Percentiles rank a stretch among this genome's conserved stretches.
Conservation (phyloP, 2,888 invertebrate genomes). For the Drosophila setosimentum region DNA sequence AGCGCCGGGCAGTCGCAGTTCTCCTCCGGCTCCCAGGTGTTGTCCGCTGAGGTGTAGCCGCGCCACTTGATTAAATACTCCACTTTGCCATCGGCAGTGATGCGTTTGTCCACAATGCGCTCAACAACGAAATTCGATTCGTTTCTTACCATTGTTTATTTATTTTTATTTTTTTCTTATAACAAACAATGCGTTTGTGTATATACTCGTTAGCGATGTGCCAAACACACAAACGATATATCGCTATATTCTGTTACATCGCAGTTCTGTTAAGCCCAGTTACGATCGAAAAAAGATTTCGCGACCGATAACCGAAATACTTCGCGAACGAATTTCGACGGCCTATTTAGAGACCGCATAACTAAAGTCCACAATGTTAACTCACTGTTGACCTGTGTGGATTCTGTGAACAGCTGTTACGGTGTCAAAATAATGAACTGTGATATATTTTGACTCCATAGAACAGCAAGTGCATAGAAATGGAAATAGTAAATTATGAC, state of each 20-base stretch:
- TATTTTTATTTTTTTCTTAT: constrained; percentile 7
- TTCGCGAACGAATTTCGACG: not conserved
- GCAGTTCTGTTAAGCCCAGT: constrained; percentile 1
- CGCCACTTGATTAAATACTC: constrained; percentile 92
- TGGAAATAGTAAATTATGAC: not conserved
- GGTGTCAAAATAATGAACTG: not conserved
- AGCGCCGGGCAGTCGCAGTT: constrained; percentile 96
- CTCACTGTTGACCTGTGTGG: not conserved
- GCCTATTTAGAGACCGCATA: not conserved
- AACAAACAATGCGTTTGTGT: constrained; percentile 7
- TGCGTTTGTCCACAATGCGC: constrained; percentile 94
- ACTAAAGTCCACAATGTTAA: not conserved
- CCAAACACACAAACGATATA: not conserved
- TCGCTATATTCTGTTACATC: constrained; percentile 2
- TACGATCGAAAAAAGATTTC: not conserved
- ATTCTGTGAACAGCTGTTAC: not conserved
- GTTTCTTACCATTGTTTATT: constrained; percentile 77
- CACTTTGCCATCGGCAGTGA: constrained; percentile 88
- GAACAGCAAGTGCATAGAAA: not conserved
- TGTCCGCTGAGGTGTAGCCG: constrained; percentile 93
- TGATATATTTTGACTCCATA: not conserved
- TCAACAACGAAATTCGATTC: constrained; percentile 94
- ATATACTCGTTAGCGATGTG: constrained; percentile 19
- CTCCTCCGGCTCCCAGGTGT: constrained; percentile 98
- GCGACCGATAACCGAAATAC: not conserved